Evolutionary conservation across 2,113 vertebrate species (phyloP).

Genomic region (Ciconia stormi): DNA sequence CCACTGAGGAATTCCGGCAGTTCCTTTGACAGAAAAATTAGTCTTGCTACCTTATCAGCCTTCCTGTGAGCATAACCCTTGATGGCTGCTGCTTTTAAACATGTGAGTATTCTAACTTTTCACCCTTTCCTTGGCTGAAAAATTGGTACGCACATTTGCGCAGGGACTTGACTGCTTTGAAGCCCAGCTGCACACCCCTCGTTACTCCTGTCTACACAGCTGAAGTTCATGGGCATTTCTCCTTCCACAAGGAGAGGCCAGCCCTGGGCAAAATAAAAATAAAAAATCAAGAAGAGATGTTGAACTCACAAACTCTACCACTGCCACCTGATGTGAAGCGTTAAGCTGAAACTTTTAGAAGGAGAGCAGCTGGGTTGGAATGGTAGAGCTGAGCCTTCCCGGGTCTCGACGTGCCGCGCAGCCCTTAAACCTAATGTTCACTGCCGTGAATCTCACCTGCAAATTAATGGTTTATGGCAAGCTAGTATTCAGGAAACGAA

Average conservation of each 20-base stretch:
- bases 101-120: neutral
- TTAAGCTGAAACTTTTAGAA: neutral
- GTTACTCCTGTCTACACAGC: neutral
- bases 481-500: neutral
- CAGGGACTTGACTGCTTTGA: neutral
- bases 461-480: neutral
- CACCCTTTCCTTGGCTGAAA: neutral
- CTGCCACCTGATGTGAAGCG: neutral
- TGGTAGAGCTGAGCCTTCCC: neutral
- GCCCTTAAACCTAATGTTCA: neutral
- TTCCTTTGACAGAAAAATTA: neutral
- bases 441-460: neutral
- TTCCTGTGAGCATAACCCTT: neutral
- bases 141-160: fast-evolving
- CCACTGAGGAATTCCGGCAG: neutral
- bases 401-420: fast-evolving
- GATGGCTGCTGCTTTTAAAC: neutral
- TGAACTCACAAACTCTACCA: neutral
- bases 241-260: neutral
- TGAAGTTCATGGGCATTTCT: neutral
- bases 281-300: neutral
- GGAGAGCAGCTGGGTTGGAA: neutral
- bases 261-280: neutral
- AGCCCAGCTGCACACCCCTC: neutral
- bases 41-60: neutral